Evolutionary conservation across 1,140 invertebrate species (phyloP), one percentile per base, ranked within the genome.

Genomic region (Meloidogyne floridensis): DNA sequence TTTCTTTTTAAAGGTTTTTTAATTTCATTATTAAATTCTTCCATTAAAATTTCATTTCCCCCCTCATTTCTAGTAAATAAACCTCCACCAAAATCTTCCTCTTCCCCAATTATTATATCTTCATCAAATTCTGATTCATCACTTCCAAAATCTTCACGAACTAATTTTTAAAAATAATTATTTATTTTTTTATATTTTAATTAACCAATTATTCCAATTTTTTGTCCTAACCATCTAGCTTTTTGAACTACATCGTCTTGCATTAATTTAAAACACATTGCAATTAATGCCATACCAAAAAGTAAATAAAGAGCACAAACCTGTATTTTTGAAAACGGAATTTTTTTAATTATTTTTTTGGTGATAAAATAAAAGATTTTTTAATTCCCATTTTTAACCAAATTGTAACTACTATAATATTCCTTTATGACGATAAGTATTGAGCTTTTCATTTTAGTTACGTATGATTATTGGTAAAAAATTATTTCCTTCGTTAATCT

Each of bases 211-310:
- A 89, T 90, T 71, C 88, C 88, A 82, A 89, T 90, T 77, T 86
- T 82, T 74, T 90, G 88, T 18, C 88, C 88, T 32, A 89, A 77
- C 88, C 88, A 89, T 18, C 89, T 69, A 18, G 89, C 88, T 79
- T 90, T 90, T 72, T 90, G 84, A 18, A 94, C 93, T 0, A 96
- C 93, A 90, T 96, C 94, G 82, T 96, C 95, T 90, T 97, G 95
- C 81, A 97, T 93, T 53, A 97, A 77, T 79, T 89, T 89, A 83
- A 89, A 96, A 77, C 95, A 94, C 95, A 96, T 96, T 1, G 95
- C 95, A 84, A 97, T 93, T 53, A 97, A 91, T 13, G 95, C 94
- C 51, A 97, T 92, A 42, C 95, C 95, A 83, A 96, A 92, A 56
- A 96, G 92, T 56, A 97, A 90, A 90, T 96, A 97, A 1, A 95